These are phyloP conservation scores for Penaeus chinensis DNA, from an alignment of 1,140 invertebrate genomes.

Conservation along the genomic window DNA sequence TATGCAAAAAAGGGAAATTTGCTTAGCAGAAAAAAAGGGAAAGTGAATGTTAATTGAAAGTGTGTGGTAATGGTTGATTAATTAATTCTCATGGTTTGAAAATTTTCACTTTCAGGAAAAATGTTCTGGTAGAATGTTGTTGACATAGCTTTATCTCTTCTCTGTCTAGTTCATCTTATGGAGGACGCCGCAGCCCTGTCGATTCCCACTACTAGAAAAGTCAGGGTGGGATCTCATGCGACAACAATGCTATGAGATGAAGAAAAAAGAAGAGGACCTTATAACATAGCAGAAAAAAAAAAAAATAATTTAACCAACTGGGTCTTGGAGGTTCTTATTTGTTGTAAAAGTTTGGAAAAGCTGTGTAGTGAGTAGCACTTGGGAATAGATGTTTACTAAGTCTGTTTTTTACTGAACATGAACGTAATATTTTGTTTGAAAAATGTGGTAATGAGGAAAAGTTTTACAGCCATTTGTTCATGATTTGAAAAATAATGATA, in stretches of 20 bases:
- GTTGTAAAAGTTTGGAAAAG: conserved; percentile 58
- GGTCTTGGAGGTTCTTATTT: conserved; percentile 42
- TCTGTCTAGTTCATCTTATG: conserved; percentile 61
- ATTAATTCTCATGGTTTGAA: conserved; percentile 44
- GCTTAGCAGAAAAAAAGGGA: conserved; percentile 45
- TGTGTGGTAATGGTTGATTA: conserved; percentile 40
- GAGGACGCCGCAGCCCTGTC: conserved; percentile 60
- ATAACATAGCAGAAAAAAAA: conserved; percentile 42
- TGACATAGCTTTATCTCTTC: conserved; percentile 57
- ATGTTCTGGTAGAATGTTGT: conserved; percentile 34
- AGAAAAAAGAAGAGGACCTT: conserved; percentile 57
- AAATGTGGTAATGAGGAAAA: conserved; percentile 56
- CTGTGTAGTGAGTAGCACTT: conserved; percentile 57
- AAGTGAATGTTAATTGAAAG: conserved; percentile 27
- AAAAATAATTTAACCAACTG: conserved; percentile 26
- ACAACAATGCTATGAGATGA: conserved; percentile 33
- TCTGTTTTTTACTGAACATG: conserved; percentile 43
- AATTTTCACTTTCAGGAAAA: conserved; percentile 59
- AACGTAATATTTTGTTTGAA: conserved; percentile 55
- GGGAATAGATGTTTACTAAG: conserved; percentile 55
- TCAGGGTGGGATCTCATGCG: conserved; percentile 40
- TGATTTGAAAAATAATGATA: conserved; percentile 47
- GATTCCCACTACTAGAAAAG: conserved; percentile 58
- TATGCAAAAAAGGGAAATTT: conserved; percentile 26
- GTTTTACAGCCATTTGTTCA: conserved; percentile 58